Base-by-base conservation (phyloP, 2,888 invertebrate species). In the Tachina grossa region DNA sequence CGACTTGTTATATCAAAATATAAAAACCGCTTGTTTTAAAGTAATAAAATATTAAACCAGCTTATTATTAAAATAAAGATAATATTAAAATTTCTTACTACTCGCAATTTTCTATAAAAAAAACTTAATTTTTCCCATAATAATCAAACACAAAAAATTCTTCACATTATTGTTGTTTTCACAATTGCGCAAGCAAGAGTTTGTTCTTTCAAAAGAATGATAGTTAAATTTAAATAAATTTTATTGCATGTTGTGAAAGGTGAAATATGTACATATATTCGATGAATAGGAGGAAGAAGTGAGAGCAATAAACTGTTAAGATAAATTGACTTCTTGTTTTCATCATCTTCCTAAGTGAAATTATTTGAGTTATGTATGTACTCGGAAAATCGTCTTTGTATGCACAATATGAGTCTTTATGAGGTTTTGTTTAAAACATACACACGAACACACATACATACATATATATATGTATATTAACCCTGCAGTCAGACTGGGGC, bases 221-320 rank as follows among this genome's bases (percentile, higher is more conserved):
- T 61, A 66, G 31, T 66, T 59, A 59, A 74, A 68, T 81, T 81
- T 81, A 68, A 81, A 81, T 75, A 66, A 68, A 59, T 57, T 80
- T 74, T 57, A 74, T 74, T 66, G 8, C 43, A 74, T 19, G 45
- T 45, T 53, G 49, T 66, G 41, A 14, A 43, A 39, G 39, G 47
- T 55, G 39, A 11, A 39, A 59, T 9, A n/a, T n/a, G n/a, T n/a
- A n/a, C n/a, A n/a, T n/a, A 9, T 10, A 14, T 9, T 14, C 1
- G 9, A 22, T 22, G 8, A 5, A 63, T 5, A 16, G 22, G 5
- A 19, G 2, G 49, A 19, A 14, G 57, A 39, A 82, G 69, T 72
- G 71, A 83, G 83, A 76, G 79, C 83, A 85, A 85, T 79, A 85
- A 79, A 85, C 82, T 83, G 79, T 83, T 76, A 79, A 85, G 71